phyloP scores from a whole-genome alignment of 2,888 invertebrate species.

The Melipona bicolor region DNA sequence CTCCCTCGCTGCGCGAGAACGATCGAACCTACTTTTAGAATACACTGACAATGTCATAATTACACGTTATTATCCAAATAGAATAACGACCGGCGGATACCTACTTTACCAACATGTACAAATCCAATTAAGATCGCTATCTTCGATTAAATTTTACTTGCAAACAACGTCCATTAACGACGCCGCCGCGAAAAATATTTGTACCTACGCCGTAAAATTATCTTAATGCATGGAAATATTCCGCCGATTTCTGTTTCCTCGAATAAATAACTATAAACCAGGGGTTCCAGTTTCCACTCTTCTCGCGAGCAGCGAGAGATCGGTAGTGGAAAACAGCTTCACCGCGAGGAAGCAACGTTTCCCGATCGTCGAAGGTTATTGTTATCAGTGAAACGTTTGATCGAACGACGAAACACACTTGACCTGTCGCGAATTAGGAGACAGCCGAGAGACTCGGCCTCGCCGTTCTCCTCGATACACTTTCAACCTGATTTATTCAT shows the following conservation, averaged over 20 bases:
- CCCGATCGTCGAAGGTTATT: constrained; percentile 11
- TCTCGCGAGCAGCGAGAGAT: not conserved
- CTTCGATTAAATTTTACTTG: not conserved
- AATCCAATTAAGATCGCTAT: not conserved
- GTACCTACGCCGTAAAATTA: not conserved
- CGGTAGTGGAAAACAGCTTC: constrained; percentile 22
- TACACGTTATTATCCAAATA: not conserved
- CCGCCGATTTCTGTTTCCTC: not conserved
- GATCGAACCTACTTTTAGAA: not conserved
- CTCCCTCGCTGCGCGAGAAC: not conserved
- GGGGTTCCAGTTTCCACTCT: no score
- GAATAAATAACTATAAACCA: not conserved
- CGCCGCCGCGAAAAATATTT: not conserved
- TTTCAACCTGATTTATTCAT: not conserved
- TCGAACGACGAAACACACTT: constrained; percentile 21
- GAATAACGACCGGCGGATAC: not conserved
- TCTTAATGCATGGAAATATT: not conserved
- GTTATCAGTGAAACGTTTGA: constrained; percentile 14
- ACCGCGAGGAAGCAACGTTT: constrained; percentile 2
- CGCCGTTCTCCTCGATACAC: not conserved
- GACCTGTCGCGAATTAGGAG: constrained; percentile 27
- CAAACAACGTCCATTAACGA: not conserved
- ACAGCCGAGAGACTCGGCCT: constrained; percentile 16
- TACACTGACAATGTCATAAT: not conserved
- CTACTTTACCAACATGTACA: no score